These are phyloP conservation scores for Celastrina argiolus DNA, from an alignment of 2,888 invertebrate genomes.

Conservation along the genomic window DNA sequence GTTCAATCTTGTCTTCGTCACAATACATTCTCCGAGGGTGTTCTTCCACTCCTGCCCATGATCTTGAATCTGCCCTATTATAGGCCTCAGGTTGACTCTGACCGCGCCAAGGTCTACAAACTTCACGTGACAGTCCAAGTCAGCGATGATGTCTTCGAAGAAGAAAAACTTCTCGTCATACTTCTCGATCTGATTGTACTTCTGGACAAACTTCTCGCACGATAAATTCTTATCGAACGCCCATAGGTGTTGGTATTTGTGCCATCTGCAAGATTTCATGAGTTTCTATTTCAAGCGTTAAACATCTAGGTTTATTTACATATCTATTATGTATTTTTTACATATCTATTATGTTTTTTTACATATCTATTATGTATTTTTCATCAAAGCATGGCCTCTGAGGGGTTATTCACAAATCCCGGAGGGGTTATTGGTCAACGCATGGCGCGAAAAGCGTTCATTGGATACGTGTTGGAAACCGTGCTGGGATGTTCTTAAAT, in stretches of 20 bases:
- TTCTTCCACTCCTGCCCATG: slow-evolving; percentile 90
- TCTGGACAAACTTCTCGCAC: slow-evolving; percentile 87
- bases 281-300: no score
- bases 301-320: no score
- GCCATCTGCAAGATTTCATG: slow-evolving; percentile 74
- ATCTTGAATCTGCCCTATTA: slow-evolving; percentile 80
- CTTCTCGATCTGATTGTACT: slow-evolving; percentile 69
- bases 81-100: slow-evolving; percentile 84
- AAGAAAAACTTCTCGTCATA: slow-evolving; percentile 92
- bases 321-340: no score
- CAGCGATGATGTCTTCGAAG: slow-evolving; percentile 85
- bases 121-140: slow-evolving; percentile 77
- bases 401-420: no score
- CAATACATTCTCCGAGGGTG: slow-evolving; percentile 83
- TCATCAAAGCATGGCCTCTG: no score
- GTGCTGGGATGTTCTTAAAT: no score
- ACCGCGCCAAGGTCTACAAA: slow-evolving; percentile 83
- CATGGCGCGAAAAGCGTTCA: no score
- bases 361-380: no score
- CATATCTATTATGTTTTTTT: no score
- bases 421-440: no score
- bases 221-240: slow-evolving; percentile 83
- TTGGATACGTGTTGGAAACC: no score
- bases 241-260: slow-evolving; percentile 86
- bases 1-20: slow-evolving; percentile 80